phyloP scores from a whole-genome alignment of 30 jellyfish, hydroid and myxozoan species.

The Cassiopea xamachana region DNA sequence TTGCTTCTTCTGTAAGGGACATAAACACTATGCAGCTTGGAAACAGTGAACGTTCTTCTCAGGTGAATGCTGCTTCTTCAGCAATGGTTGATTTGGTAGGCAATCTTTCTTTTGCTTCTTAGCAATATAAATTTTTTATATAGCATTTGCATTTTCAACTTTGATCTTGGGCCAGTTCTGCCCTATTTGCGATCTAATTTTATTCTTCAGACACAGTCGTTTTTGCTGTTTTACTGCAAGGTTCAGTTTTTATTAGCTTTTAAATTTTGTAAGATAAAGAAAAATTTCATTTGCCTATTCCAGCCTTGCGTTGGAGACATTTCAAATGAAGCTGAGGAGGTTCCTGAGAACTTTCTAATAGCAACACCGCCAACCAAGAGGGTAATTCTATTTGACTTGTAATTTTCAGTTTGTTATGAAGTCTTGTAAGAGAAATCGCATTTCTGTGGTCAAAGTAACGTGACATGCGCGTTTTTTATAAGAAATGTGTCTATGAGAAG shows the following conservation, averaged over 20 bases:
- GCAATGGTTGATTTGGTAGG: not conserved
- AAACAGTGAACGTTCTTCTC: not conserved
- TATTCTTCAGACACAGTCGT: not conserved
- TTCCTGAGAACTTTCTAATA: constrained; percentile 25
- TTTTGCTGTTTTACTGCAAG: no score
- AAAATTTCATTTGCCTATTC: not conserved
- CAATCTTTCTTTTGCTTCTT: not conserved
- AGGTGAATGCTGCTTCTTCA: not conserved
- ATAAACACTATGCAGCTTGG: not conserved
- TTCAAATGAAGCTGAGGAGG: not conserved
- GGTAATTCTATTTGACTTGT: constrained; percentile 7
- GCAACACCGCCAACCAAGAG: constrained; percentile 66
- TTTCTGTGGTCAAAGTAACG: no score
- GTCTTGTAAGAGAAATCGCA: no score
- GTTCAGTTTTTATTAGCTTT: no score
- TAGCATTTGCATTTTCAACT: not conserved
- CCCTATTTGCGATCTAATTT: not conserved
- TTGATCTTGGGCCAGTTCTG: not conserved
- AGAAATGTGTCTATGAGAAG: no score
- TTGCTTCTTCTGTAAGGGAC: not conserved
- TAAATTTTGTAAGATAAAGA: no score
- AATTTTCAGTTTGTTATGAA: no score
- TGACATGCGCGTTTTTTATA: no score
- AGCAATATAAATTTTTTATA: no score
- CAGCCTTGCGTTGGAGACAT: constrained; percentile 53